Base-by-base conservation (phyloP, 2,113 vertebrate genomes). In the Pantherophis guttatus region DNA sequence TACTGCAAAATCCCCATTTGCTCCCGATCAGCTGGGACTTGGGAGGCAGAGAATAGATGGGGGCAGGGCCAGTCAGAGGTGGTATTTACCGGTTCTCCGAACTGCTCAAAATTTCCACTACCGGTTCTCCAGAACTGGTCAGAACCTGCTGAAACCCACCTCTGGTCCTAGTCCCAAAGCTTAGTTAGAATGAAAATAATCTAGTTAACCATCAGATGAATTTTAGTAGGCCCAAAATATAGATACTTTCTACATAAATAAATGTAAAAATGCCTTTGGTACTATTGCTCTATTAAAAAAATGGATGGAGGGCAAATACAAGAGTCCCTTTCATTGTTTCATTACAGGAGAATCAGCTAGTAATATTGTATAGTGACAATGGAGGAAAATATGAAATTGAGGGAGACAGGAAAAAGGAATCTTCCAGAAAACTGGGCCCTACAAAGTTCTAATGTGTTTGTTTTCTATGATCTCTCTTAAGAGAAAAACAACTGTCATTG, bases 161-260 rank as follows among this genome's bases (percentile, higher is more conserved):
- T 48, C 44, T 48, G 44, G 57, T 12, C 70, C 33, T 87, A 58
- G 5, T 50, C 48, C 48, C 48, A 50, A 50, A 50, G 48, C 23
- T 89, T 59, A 86, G 9, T 92, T 39, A 86, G 48, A 91, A 93
- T 58, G 44, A 65, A 91, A 93, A 89, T 21, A 85, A 88, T 65
- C 55, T 21, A 39, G 75, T 53, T 57, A 39, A 75, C 87, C 29
- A 33, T 62, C 70, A 39, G 53, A 62, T 26, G 8, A 13, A 59
- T 91, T 91, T 89, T 13, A 59, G 10, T 85, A 21, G 29, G 19
- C 21, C 24, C 44, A 44, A 44, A 1, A 62, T 81, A 90, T 44
- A 6, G 10, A 53, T 58, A 24, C 39, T 75, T 39, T 33, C 7
- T 75, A 33, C 15, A 39, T 39, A 75, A 75, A 19, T 75, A 75